Evolutionary conservation across 2,888 invertebrate genomes (phyloP), one percentile per base, ranked within the genome.

Genomic region (Ichneumoninae sp.): DNA sequence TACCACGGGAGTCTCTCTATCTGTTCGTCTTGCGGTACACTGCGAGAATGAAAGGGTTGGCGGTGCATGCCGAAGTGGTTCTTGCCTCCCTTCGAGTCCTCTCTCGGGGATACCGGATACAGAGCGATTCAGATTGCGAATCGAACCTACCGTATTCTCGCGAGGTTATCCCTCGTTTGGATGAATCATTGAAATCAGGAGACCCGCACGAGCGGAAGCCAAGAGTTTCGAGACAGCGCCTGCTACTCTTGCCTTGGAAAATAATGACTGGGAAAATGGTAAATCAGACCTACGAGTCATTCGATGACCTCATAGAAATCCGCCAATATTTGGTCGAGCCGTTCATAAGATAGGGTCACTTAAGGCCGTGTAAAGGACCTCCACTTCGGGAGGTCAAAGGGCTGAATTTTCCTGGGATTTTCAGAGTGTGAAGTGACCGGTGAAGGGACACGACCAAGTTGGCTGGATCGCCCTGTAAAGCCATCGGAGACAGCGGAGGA

Each of bases 61-160:
- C 90, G 84, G 87, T 89, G 90, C 90, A 90, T 88, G 88, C 88
- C 88, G 87, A 89, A 91, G 90, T 90, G 89, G 89, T 88, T 90
- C 66, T 62, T 33, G 16, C 62, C 62, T 57, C 80, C 81, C 62
- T 72, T 85, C 60, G 44, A 22, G 54, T 36, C 71, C 75, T 70
- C 65, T 30, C 65, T 52, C 30, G 26, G 57, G 19, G 62, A 52
- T 62, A 52, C 22, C 36, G n/a, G 19, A 57, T 85, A 85, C 82
- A 84, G 71, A 71, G 66, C 44, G 33, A 52, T 79, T 79, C 82
- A 82, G 22, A 84, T 62, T 76, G 60, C 22, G 22, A 44, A 22
- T 50, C 16, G 33, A 71, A 50, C 1, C 57, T 40, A 16, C 16
- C 0, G 0, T 2, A 16, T 7, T 62, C 33, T 30, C 30, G n/a